A percentile compares a stretch with the other conserved stretches of the same genome.
Conservation (phyloP, 2,888 invertebrate species). For the Linnaemya vulpina region DNA sequence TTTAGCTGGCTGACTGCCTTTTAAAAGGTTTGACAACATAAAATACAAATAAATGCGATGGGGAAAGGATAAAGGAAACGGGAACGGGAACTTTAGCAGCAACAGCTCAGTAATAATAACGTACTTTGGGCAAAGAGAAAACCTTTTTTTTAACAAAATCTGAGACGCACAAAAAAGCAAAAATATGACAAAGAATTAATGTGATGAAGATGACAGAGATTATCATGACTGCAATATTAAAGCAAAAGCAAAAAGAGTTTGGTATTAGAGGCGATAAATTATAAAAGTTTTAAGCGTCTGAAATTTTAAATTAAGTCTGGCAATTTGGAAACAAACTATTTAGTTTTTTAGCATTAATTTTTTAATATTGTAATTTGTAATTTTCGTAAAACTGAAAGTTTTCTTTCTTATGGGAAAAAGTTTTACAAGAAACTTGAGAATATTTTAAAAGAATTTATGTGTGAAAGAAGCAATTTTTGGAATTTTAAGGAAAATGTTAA, state of each 20-base stretch:
- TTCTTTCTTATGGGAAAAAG: no score
- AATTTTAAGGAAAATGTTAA: no score
- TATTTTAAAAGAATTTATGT: no score
- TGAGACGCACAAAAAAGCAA: not conserved
- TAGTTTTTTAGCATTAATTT: not conserved
- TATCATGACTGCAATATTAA: not conserved
- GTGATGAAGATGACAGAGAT: slow-evolving; percentile 26
- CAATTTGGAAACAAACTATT: not conserved
- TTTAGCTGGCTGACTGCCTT: not conserved
- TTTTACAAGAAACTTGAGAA: no score
- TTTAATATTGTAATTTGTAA: no score
- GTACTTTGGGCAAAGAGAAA: slow-evolving; percentile 47
- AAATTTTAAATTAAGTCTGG: not conserved
- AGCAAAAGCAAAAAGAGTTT: not conserved
- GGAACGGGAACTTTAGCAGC: no score
- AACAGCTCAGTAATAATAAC: slow-evolving; percentile 69
- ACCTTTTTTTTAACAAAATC: slow-evolving; percentile 30
- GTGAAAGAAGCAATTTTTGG: no score
- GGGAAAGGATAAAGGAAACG: slow-evolving; percentile 43
- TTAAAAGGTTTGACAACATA: slow-evolving; percentile 26
- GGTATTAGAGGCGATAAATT: not conserved
- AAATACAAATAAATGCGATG: slow-evolving; percentile 36
- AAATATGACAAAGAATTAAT: slow-evolving; percentile 4
- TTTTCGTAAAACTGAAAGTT: not conserved
- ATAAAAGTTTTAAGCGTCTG: not conserved